These are phyloP conservation scores for Eustalomyia histrio DNA, from an alignment of 2,888 invertebrate species.

Conservation along the genomic window DNA sequence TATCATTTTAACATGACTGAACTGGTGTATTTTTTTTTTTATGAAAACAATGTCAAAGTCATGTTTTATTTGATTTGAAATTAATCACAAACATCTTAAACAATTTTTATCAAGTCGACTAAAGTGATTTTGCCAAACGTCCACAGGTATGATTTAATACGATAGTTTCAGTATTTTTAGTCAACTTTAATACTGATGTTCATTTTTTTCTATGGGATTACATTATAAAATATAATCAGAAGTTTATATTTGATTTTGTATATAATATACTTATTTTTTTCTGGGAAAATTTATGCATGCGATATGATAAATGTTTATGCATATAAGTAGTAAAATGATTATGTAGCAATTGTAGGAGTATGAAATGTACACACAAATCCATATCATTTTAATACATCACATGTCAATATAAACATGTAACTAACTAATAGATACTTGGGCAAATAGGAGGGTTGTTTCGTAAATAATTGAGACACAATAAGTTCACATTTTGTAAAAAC, in stretches of 20 bases:
- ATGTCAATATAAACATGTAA: slow-evolving; percentile 30
- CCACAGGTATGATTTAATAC: not conserved
- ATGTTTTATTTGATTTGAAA: no score
- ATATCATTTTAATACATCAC: slow-evolving; percentile 30
- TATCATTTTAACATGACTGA: no score
- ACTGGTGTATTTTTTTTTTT: no score
- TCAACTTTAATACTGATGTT: not conserved
- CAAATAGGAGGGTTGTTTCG: not conserved
- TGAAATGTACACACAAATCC: not conserved
- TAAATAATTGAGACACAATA: no score
- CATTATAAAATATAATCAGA: not conserved
- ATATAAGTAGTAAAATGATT: not conserved
- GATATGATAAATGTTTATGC: not conserved
- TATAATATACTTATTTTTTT: no score
- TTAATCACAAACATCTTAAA: no score
- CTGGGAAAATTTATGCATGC: not conserved
- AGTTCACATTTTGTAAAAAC: no score
- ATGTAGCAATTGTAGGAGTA: slow-evolving; percentile 10
- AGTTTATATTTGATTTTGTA: slow-evolving; percentile 7
- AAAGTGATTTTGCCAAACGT: no score
- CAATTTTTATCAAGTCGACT: no score
- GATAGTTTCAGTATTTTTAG: not conserved
- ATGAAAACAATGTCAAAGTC: no score
- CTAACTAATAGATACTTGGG: not conserved
- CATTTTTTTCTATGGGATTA: not conserved